A percentile compares a stretch with the other conserved stretches of the same genome.
These are phyloP conservation scores for Meandrusa payeni DNA, from an alignment of 2,888 invertebrate species.

Conservation along the genomic window DNA sequence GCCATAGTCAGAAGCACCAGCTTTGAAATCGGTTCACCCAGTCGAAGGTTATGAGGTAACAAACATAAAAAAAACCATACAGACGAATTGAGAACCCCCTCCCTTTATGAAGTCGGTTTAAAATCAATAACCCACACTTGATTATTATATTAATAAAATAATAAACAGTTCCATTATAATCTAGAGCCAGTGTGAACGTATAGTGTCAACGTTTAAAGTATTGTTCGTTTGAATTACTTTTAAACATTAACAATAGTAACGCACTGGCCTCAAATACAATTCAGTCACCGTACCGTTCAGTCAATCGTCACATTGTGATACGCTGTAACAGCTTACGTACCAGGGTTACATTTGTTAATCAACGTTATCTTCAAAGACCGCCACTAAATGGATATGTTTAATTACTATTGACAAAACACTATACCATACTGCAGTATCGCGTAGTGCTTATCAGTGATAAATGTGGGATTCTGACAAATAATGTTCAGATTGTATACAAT, in stretches of 20 bases:
- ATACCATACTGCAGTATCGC: conserved; percentile 11
- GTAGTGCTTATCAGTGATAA: conserved; percentile 19
- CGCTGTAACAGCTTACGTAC: background rate
- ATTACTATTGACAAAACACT: conserved; percentile 18
- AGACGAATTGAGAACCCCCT: too few relatives aligned
- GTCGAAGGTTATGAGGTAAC: too few relatives aligned
- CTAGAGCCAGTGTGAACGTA: background rate
- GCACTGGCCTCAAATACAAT: conserved; percentile 5
- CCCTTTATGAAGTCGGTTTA: too few relatives aligned
- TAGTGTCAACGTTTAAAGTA: conserved; percentile 15
- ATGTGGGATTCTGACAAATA: conserved; percentile 13
- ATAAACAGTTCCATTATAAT: too few relatives aligned
- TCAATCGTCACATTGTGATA: background rate
- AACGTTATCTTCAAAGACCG: conserved; percentile 19
- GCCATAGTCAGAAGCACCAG: too few relatives aligned
- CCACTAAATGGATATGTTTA: conserved; percentile 19
- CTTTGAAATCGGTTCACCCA: too few relatives aligned
- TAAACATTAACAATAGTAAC: conserved; percentile 5
- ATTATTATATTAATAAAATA: too few relatives aligned
- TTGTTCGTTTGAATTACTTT: conserved; percentile 13
- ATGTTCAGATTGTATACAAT: background rate
- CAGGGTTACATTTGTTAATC: conserved; percentile 3
- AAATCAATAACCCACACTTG: too few relatives aligned
- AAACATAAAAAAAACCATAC: too few relatives aligned
- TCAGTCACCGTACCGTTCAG: background rate